phyloP scores from a whole-genome alignment of 1,140 invertebrate genomes.

The Tribolium castaneum region DNA sequence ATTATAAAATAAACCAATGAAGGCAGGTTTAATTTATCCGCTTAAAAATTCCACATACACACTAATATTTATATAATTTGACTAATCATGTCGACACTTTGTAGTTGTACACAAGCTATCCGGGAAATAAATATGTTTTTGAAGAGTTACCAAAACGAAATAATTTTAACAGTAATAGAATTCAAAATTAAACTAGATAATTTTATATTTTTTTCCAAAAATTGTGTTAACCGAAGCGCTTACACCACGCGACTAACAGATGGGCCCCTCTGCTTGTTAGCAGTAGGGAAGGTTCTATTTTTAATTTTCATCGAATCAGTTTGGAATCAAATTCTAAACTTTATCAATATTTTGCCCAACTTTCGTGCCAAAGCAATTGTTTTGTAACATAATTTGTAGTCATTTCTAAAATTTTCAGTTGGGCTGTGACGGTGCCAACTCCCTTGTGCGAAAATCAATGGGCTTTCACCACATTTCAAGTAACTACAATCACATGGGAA shows the following conservation, averaged over 20 bases:
- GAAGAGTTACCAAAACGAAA: not conserved
- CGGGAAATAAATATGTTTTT: not conserved
- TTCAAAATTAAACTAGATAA: too few relatives aligned
- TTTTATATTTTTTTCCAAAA: not conserved
- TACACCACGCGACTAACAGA: slow-evolving; percentile 10
- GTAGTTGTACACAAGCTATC: not conserved
- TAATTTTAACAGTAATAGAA: too few relatives aligned
- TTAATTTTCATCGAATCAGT: slow-evolving; percentile 11
- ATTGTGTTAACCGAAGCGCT: not conserved
- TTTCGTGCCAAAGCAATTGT: too few relatives aligned
- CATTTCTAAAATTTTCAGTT: slow-evolving; percentile 70
- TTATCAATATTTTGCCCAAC: not conserved
- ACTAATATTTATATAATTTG: slow-evolving; percentile 7
- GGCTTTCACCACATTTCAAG: slow-evolving; percentile 80
- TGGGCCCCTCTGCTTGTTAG: not conserved
- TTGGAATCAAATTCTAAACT: not conserved
- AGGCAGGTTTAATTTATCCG: not conserved
- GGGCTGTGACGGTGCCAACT: slow-evolving; percentile 94
- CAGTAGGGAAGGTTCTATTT: slow-evolving; percentile 12
- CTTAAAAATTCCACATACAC: not conserved
- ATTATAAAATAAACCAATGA: slow-evolving; percentile 40
- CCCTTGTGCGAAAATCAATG: slow-evolving; percentile 84
- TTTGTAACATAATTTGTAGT: not conserved
- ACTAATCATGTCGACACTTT: slow-evolving; percentile 2
- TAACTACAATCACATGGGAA: slow-evolving; percentile 89